These are phyloP conservation scores for Phyllostomus discolor DNA, from an alignment of 2,113 vertebrate genomes.

Conservation along the genomic window DNA sequence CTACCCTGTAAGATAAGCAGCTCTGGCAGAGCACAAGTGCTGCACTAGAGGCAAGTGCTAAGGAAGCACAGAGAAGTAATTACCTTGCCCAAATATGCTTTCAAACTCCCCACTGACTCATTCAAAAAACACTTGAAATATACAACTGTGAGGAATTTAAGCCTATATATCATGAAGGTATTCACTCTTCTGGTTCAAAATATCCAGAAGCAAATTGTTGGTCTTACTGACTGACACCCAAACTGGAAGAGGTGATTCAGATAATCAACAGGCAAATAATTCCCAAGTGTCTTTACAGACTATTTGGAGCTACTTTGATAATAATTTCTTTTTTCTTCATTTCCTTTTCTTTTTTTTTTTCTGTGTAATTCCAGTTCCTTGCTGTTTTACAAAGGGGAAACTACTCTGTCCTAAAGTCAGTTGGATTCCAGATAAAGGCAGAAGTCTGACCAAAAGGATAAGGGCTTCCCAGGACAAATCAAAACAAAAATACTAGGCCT, in stretches of 20 bases:
- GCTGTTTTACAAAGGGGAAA: neutral
- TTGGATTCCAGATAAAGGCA: neutral
- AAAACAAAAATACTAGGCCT: neutral
- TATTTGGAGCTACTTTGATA: neutral
- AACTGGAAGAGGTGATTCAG: neutral
- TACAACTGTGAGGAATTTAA: neutral
- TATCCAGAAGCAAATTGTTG: neutral
- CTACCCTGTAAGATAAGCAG: neutral
- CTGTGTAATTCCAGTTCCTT: neutral
- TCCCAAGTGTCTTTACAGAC: neutral
- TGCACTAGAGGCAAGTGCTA: neutral
- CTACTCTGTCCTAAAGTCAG: neutral
- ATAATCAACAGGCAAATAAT: neutral
- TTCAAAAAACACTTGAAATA: neutral
- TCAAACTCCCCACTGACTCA: neutral
- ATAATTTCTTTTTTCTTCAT: neutral
- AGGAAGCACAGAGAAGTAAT: neutral
- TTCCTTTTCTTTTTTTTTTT: neutral
- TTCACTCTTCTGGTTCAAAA: conserved; percentile 35
- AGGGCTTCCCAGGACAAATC: neutral
- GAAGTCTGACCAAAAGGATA: conserved; percentile 22
- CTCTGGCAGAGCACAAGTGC: neutral
- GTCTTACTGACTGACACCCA: neutral
- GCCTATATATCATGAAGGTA: neutral
- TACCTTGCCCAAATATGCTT: neutral